Evolutionary conservation across 2,113 vertebrate genomes (phyloP).

Genomic region (Prionailurus bengalensis): DNA sequence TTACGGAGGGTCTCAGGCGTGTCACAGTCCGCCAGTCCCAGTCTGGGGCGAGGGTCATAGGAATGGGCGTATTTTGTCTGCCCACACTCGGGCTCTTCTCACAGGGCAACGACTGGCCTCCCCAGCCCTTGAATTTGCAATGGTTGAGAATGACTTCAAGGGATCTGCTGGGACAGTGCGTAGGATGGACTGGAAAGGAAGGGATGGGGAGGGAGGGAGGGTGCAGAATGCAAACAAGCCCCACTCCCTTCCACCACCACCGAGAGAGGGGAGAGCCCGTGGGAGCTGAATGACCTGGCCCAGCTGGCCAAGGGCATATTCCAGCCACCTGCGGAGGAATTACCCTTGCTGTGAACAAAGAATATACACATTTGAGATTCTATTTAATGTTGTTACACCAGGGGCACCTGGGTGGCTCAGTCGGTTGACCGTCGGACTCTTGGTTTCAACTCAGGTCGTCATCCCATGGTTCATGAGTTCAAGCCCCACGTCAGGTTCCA

Average conservation of each 20-base stretch:
- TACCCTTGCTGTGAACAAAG: neutral
- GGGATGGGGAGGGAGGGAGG: too few species aligned
- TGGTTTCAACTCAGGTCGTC: too few species aligned
- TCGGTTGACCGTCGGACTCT: too few species aligned
- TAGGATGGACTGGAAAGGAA: too few species aligned
- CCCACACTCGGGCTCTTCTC: accelerated
- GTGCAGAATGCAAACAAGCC: too few species aligned
- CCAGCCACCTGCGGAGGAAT: neutral
- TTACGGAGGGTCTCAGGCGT: neutral
- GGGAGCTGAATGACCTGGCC: accelerated
- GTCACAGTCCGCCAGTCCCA: accelerated
- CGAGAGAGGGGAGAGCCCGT: accelerated
- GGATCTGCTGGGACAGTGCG: neutral
- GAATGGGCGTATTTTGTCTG: neutral
- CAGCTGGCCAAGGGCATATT: accelerated
- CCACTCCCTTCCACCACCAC: accelerated
- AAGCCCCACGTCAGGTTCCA: too few species aligned
- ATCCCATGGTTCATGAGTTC: too few species aligned
- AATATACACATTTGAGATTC: neutral
- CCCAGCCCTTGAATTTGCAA: too few species aligned
- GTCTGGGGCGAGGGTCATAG: accelerated
- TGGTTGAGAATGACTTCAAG: neutral
- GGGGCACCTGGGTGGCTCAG: too few species aligned
- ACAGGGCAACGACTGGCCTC: neutral
- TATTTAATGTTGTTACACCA: neutral